phyloP scores from a whole-genome alignment of 2,113 vertebrate genomes.

The Catagonus wagneri region DNA sequence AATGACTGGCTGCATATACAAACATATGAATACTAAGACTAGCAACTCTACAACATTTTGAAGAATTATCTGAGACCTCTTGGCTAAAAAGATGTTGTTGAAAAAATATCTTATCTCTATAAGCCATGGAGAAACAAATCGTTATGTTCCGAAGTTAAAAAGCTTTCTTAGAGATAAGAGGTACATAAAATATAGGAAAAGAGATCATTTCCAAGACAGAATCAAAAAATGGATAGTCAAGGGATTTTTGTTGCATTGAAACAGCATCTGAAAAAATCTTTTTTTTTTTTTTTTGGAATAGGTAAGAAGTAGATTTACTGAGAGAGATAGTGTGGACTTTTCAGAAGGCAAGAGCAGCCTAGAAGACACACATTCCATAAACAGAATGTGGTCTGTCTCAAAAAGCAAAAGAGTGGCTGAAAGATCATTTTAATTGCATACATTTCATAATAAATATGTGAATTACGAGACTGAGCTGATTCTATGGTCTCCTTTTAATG shows the following conservation, averaged over 20 bases:
- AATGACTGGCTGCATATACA: constrained; percentile 6
- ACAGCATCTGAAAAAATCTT: constrained; percentile 42
- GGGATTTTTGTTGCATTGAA: constrained; percentile 22
- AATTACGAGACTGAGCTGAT: constrained; percentile 28
- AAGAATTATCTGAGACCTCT: constrained; percentile 31
- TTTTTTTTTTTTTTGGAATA: too few species aligned
- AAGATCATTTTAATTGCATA: constrained; percentile 11
- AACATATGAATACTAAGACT: neutral
- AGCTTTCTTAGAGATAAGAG: constrained; percentile 11
- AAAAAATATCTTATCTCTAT: constrained; percentile 39
- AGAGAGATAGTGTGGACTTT: too few species aligned
- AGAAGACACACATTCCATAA: too few species aligned
- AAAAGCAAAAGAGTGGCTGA: too few species aligned
- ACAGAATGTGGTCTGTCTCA: too few species aligned
- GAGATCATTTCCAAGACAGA: neutral
- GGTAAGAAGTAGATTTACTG: too few species aligned
- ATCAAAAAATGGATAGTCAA: neutral
- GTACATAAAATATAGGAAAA: neutral
- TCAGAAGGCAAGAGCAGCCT: too few species aligned
- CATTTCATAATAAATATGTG: neutral
- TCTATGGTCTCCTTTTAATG: constrained; percentile 46
- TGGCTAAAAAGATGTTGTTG: neutral
- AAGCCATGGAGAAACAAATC: constrained; percentile 33
- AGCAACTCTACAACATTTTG: constrained; percentile 33
- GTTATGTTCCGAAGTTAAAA: constrained; percentile 6